A percentile compares a stretch with the other conserved stretches of the same genome.
Conservation (phyloP, 2,113 vertebrate genomes). For the Psittacula cyanocephala region DNA sequence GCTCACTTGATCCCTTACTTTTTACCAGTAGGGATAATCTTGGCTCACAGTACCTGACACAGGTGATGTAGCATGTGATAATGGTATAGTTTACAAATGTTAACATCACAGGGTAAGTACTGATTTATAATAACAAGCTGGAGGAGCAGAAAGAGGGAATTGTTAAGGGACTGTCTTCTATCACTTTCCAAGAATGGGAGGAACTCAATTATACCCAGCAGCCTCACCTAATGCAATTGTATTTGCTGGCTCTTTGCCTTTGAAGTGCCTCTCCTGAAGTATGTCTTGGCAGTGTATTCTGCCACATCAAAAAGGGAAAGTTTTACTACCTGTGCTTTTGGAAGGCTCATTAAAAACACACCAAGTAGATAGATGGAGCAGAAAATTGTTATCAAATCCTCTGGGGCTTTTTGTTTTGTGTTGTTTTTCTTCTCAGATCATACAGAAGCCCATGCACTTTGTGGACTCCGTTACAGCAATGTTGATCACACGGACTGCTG, state of each 20-base stretch:
- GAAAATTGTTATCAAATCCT: slow-evolving; percentile 64
- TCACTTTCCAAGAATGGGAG: slow-evolving; percentile 57
- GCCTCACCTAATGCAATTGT: slow-evolving; percentile 57
- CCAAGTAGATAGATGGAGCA: slow-evolving; percentile 47
- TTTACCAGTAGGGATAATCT: not conserved
- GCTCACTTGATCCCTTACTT: not conserved
- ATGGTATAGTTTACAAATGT: slow-evolving; percentile 33
- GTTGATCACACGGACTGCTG: slow-evolving; percentile 17
- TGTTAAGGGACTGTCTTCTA: slow-evolving; percentile 52
- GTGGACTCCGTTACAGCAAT: slow-evolving; percentile 40
- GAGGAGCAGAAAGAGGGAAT: slow-evolving; percentile 30
- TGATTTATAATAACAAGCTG: slow-evolving; percentile 61
- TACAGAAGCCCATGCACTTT: slow-evolving; percentile 24
- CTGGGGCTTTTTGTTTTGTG: slow-evolving; percentile 23
- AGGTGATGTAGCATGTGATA: not conserved
- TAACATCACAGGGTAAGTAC: slow-evolving; percentile 30
- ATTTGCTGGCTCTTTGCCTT: slow-evolving; percentile 57
- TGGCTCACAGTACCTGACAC: not conserved
- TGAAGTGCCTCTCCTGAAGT: slow-evolving; percentile 59
- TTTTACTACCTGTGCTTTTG: slow-evolving; percentile 66
- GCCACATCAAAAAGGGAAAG: slow-evolving; percentile 68
- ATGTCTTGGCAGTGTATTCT: slow-evolving; percentile 61
- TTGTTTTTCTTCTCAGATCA: slow-evolving; percentile 40
- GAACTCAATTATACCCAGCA: slow-evolving; percentile 69
- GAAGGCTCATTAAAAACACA: slow-evolving; percentile 70